Percentiles rank a stretch among this genome's conserved stretches.
Conservation (phyloP, 2,888 invertebrate species). For the Ptychoptera albimana region DNA sequence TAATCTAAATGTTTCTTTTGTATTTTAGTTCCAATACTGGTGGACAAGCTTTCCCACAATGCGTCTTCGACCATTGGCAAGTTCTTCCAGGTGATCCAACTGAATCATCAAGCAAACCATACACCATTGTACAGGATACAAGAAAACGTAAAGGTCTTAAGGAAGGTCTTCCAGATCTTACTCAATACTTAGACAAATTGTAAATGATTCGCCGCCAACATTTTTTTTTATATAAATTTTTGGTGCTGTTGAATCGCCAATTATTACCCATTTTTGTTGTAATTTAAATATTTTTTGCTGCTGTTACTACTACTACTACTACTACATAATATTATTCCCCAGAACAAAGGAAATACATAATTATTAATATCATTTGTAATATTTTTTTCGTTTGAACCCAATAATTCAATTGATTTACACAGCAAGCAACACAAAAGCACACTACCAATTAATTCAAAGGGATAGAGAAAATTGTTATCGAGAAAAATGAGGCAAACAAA, state of each 20-base stretch:
- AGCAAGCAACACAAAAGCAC: too few relatives aligned
- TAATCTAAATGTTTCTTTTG: neutral
- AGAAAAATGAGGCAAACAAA: too few relatives aligned
- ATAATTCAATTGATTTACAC: too few relatives aligned
- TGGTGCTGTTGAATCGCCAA: neutral
- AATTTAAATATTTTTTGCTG: too few relatives aligned
- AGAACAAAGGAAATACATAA: too few relatives aligned
- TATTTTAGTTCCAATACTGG: slow-evolving; percentile 71
- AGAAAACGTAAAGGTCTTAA: slow-evolving; percentile 99
- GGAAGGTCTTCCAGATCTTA: slow-evolving; percentile 89
- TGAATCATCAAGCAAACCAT: slow-evolving; percentile 61
- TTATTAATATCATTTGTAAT: too few relatives aligned
- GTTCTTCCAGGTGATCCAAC: slow-evolving; percentile 88
- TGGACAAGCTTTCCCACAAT: slow-evolving; percentile 99
- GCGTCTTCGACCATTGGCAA: slow-evolving; percentile 99
- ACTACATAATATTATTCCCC: too few relatives aligned
- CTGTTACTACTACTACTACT: too few relatives aligned
- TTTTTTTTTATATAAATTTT: neutral
- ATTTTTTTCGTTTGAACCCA: too few relatives aligned
- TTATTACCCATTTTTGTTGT: neutral
- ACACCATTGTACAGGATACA: slow-evolving; percentile 73
- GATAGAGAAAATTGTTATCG: too few relatives aligned
- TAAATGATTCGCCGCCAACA: slow-evolving; percentile 37
- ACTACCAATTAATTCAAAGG: too few relatives aligned
- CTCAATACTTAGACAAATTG: slow-evolving; percentile 96